Base-by-base conservation (phyloP, 2,113 vertebrate genomes). In the Cyprinodon tularosa region DNA sequence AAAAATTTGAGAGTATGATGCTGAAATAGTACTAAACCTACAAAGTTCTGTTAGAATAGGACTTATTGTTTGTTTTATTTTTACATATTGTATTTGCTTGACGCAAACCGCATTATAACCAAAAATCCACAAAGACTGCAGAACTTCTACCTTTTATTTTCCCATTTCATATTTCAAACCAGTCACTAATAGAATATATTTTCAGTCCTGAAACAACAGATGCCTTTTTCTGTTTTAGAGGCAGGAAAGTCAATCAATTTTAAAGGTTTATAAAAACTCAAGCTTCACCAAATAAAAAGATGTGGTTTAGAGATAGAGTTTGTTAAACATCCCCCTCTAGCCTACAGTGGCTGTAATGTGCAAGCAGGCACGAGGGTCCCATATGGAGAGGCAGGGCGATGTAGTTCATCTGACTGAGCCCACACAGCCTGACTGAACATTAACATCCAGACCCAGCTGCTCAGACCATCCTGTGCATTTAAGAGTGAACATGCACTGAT, bases 371-470 rank as follows among this genome's bases (percentile, higher is more conserved):
- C 71, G 78, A 86, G 69, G 89, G 88, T 86, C 90, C 90, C 92
- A 93, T 91, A 93, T 92, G 92, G 91, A 86, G 83, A 75, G 82
- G 50, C 12, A 62, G 83, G 80, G 83, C 37, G 37, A 89, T 85
- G 84, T 80, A 87, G 81, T 78, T 69, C 80, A 69, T 84, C 84
- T 86, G 85, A 87, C 83, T 90, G 90, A 90, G 78, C 82, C 84
- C 82, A 84, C 88, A 81, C 82, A 71, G 90, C 88, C 88, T 82
- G 83, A 89, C 78, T 91, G 90, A 92, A 89, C 90, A 92, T 91
- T 90, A 83, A 86, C 88, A 85, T 89, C 78, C 29, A 86, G 80
- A 83, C 87, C 89, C 92, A 93, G 90, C 92, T 93, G 92, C 83
- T 79, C 66, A 12, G 63, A 66, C 70, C 67, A 9, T 3, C 66